Percentiles rank a stretch among this genome's conserved stretches.
Conservation (phyloP, 2,113 vertebrate genomes). For the Ginglymostoma cirratum region DNA sequence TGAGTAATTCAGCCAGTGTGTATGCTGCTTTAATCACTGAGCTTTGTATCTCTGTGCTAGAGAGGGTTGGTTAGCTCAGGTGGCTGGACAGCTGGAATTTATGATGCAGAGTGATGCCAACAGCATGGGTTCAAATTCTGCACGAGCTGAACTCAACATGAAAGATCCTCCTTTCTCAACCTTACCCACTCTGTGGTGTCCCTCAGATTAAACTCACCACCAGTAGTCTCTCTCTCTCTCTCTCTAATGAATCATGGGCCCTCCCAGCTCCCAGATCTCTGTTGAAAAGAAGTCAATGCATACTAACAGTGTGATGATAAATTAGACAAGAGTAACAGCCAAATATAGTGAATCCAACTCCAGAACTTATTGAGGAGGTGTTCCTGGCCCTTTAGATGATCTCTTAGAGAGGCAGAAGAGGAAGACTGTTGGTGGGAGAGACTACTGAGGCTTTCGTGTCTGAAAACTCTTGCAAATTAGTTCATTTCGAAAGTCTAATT, state of each 20-base stretch:
- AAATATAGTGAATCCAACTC: background rate
- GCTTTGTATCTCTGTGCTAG: background rate
- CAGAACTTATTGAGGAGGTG: background rate
- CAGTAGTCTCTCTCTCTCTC: too few relatives aligned
- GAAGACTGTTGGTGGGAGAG: background rate
- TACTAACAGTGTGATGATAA: background rate
- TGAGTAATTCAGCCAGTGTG: background rate
- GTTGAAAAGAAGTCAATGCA: background rate
- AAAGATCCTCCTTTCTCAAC: too few relatives aligned
- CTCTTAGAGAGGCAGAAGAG: background rate
- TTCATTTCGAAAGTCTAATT: background rate
- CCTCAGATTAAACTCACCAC: too few relatives aligned
- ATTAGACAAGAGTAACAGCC: background rate
- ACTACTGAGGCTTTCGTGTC: too few relatives aligned
- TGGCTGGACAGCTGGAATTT: too few relatives aligned
- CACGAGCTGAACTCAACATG: too few relatives aligned
- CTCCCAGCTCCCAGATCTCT: too few relatives aligned
- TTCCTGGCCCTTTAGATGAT: background rate
- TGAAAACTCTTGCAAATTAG: background rate
- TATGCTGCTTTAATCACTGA: background rate
- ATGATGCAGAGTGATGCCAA: too few relatives aligned
- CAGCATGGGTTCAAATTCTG: too few relatives aligned
- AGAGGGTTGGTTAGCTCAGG: too few relatives aligned
- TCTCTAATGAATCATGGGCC: too few relatives aligned
- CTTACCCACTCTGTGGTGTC: too few relatives aligned